Conservation (phyloP, 2,888 invertebrate genomes). For the Alloscopus bannaensis region DNA sequence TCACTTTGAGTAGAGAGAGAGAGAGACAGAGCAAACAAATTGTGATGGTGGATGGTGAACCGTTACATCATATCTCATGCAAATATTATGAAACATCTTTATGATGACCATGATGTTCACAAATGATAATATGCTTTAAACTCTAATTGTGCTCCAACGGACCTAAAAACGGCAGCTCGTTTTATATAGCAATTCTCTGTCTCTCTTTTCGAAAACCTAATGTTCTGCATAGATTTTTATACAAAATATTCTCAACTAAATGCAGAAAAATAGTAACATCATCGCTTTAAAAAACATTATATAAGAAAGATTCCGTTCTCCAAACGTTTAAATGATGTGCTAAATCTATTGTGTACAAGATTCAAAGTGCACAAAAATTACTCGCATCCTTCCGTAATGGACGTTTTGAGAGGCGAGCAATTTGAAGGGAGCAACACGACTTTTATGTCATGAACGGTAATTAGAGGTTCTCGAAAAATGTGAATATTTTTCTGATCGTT, state of each 20-base stretch:
- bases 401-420: background rate
- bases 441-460: slow-evolving; percentile 26
- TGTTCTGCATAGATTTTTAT: too few relatives aligned
- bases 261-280: slow-evolving; percentile 15
- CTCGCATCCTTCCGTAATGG: too few relatives aligned
- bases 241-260: too few relatives aligned
- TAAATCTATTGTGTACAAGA: background rate
- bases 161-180: too few relatives aligned
- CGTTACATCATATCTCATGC: slow-evolving; percentile 59
- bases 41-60: slow-evolving; percentile 29
- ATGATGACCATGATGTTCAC: slow-evolving; percentile 46
- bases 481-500: slow-evolving; percentile 14
- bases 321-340: background rate
- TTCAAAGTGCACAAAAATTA: too few relatives aligned
- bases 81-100: slow-evolving; percentile 46
- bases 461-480: slow-evolving; percentile 18
- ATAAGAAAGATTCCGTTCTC: background rate
- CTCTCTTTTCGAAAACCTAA: too few relatives aligned
- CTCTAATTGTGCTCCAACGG: slow-evolving; percentile 8
- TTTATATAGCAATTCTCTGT: too few relatives aligned
- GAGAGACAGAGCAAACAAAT: background rate
- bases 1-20: slow-evolving; percentile 28
- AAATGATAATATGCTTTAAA: background rate
- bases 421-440: slow-evolving; percentile 27
- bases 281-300: slow-evolving; percentile 1